Base-by-base conservation (phyloP, 2,797 vertebrate genomes). In the Toxotes lorentzi region DNA sequence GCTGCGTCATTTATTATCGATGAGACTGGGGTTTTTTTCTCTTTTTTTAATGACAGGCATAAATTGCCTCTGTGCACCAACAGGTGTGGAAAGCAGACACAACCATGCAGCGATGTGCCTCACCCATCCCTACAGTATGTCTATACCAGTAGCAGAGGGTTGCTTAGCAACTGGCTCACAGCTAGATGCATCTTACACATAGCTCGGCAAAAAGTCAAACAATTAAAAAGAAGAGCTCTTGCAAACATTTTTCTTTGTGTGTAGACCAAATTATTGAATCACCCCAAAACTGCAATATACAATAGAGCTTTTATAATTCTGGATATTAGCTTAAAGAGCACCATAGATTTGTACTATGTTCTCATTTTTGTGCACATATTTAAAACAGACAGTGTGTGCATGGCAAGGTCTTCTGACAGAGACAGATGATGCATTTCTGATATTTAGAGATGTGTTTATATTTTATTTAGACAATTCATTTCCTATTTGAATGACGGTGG, bases 401-500 rank as follows among this genome's bases (percentile, higher is more conserved):
- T 96, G 95, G 88, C 87, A 91, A 78, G 86, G 76, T 89, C 81
- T 92, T 95, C 89, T 93, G 91, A 93, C 54, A 73, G 62, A 83
- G 64, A 93, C 91, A 90, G 83, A 83, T 91, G 92, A 82, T 94
- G 94, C 82, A 91, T 95, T 96, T 94, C 89, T 94, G 90, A 93
- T 94, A 94, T 94, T 92, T 95, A 96, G 94, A 95, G 92, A 95
- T 96, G 93, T 95, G 90, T 95, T 94, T 87, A 71, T 93, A 84
- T 96, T 96, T 95, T 93, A 94, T 94, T 93, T 90, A 93, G 95
- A 95, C 86, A 88, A 90, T 90, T 95, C 92, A 92, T 91, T 95
- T 88, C 86, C 89, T 89, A 69, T 93, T 86, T 93, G 86, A 93
- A 88, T 87, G 77, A 79, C 72, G 81, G 59, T 73, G 83, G 88